Percentiles rank a stretch among this genome's conserved stretches.
Evolutionary conservation across 2,113 vertebrate genomes (phyloP).

Genomic region (Eira barbara): DNA sequence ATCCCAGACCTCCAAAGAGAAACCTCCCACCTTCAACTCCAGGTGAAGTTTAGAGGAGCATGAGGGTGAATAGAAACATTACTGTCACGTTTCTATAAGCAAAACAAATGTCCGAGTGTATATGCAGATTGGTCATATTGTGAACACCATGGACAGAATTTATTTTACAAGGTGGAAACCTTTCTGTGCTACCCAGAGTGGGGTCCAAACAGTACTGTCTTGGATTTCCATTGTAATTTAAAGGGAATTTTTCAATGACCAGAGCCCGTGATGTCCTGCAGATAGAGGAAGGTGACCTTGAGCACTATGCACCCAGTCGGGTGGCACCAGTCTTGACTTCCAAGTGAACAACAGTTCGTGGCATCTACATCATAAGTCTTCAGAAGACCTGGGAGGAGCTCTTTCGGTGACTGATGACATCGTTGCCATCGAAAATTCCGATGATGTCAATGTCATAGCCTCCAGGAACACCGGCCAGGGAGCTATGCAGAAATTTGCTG

Average conservation of each 20-base stretch:
- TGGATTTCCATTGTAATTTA: not conserved
- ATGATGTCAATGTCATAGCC: not conserved
- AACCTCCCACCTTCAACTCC: not conserved
- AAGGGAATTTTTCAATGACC: not conserved
- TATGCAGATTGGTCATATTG: not conserved
- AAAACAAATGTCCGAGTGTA: not conserved
- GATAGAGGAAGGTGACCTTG: not conserved
- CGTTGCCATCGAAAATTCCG: not conserved
- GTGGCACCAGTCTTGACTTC: not conserved
- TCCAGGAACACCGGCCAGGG: not conserved
- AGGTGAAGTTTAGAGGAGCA: not conserved
- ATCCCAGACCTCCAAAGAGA: not conserved
- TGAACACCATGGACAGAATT: not conserved
- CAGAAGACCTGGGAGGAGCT: not conserved
- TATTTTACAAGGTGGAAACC: not conserved
- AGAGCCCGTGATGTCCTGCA: not conserved
- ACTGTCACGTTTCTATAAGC: not conserved
- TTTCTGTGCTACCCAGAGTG: not conserved
- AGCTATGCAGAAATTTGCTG: not conserved
- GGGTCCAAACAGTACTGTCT: not conserved
- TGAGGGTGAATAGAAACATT: not conserved
- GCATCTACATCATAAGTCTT: not conserved
- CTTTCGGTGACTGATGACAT: not conserved
- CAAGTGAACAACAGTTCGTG: not conserved
- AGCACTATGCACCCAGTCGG: not conserved